Evolutionary conservation across 2,888 invertebrate genomes (phyloP).

Genomic region (Polydrusus pterygomalis): DNA sequence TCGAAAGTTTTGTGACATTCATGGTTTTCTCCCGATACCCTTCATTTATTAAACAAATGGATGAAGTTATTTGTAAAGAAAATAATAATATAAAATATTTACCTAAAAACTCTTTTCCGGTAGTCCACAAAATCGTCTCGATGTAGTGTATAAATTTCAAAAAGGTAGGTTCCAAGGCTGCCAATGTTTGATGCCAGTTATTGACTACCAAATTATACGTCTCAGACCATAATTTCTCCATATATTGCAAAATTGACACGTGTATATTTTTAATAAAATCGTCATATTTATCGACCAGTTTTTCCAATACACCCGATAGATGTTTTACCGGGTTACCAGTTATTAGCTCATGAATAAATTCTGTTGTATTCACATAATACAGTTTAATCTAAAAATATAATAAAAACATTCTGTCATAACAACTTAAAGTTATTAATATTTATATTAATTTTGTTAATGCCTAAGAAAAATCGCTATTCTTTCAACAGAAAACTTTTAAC

Average conservation of each 20-base stretch:
- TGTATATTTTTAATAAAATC: slow-evolving; percentile 71
- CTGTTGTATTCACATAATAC: slow-evolving; percentile 82
- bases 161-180: slow-evolving; percentile 85
- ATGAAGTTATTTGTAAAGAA: no score
- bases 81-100: slow-evolving; percentile 50
- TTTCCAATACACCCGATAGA: slow-evolving; percentile 80
- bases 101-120: slow-evolving; percentile 83
- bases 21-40: no score
- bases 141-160: slow-evolving; percentile 85
- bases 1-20: no score
- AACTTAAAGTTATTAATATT: no score
- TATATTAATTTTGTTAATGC: no score
- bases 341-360: slow-evolving; percentile 80
- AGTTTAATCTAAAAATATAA: slow-evolving; percentile 75
- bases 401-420: background rate
- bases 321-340: slow-evolving; percentile 86
- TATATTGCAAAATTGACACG: slow-evolving; percentile 80
- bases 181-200: slow-evolving; percentile 84
- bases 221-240: slow-evolving; percentile 85
- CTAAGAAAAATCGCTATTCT: no score
- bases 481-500: no score
- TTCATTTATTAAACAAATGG: no score
- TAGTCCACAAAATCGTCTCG: slow-evolving; percentile 83
- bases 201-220: slow-evolving; percentile 78
- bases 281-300: slow-evolving; percentile 81